Conservation (phyloP, 92 coral and sea anemone species). For the Pocillopora grandis region DNA sequence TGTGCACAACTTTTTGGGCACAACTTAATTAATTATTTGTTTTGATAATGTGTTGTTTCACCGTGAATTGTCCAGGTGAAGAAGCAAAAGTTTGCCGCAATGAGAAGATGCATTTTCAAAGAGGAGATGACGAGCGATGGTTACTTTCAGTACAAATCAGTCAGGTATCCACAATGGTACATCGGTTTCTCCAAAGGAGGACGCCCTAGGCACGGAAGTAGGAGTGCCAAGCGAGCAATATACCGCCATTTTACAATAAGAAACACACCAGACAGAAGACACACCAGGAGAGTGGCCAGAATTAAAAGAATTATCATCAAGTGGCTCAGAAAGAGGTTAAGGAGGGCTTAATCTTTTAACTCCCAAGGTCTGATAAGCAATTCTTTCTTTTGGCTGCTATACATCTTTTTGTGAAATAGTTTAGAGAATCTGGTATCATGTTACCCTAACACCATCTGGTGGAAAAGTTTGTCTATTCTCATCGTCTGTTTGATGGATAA, state of each 20-base stretch:
- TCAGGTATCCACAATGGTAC: slow-evolving; percentile 44
- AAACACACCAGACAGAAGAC: neutral
- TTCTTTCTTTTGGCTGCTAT: neutral
- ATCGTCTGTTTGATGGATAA: neutral
- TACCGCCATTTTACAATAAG: slow-evolving; percentile 40
- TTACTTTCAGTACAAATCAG: slow-evolving; percentile 42
- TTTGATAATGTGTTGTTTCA: too few relatives aligned
- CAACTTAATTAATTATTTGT: too few relatives aligned
- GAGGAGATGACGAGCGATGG: slow-evolving; percentile 38
- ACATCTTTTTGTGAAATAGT: neutral
- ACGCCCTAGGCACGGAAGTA: slow-evolving; percentile 28
- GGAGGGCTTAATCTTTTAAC: neutral
- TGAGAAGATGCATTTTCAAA: slow-evolving; percentile 52
- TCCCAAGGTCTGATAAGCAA: neutral
- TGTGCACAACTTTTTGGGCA: too few relatives aligned
- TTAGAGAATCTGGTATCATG: neutral
- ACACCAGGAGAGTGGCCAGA: slow-evolving; percentile 12
- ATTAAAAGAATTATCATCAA: neutral
- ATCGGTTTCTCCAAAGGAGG: slow-evolving; percentile 55
- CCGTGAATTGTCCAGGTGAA: slow-evolving; percentile 12
- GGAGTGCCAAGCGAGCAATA: slow-evolving; percentile 30
- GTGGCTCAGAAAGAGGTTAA: slow-evolving; percentile 13
- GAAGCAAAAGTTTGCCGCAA: slow-evolving; percentile 24
- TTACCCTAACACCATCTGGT: neutral
- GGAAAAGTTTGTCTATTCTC: neutral